Conservation (phyloP, 1,140 invertebrate species). For the Drosophila pallidifrons region DNA sequence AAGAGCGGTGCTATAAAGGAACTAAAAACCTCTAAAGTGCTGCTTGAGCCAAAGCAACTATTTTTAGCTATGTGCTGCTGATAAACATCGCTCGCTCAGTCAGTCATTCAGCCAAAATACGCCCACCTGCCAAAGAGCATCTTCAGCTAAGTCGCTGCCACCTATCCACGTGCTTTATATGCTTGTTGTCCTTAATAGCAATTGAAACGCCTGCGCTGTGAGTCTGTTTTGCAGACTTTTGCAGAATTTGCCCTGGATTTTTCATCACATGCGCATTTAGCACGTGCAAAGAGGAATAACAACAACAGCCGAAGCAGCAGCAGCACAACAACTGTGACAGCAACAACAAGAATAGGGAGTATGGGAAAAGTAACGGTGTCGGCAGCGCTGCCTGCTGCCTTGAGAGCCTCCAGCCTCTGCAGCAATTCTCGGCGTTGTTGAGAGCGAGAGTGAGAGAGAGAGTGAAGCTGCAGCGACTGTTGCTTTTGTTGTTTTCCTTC, state of each 20-base stretch:
- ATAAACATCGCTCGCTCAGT: constrained; percentile 37
- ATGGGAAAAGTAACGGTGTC: constrained; percentile 7
- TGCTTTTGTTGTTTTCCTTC: constrained; percentile 6
- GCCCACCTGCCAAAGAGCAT: constrained; percentile 16
- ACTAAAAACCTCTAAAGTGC: constrained; percentile 27
- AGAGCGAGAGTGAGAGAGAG: constrained; percentile 3
- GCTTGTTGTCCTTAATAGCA: constrained; percentile 37
- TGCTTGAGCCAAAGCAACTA: constrained; percentile 34
- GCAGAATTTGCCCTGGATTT: constrained; percentile 79
- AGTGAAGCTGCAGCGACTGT: constrained; percentile 2
- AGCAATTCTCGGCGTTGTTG: background rate
- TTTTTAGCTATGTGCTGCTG: constrained; percentile 35
- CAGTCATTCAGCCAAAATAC: constrained; percentile 4
- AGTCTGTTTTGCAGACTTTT: constrained; percentile 34
- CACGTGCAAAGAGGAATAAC: constrained; percentile 61
- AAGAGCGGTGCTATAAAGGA: constrained; percentile 15
- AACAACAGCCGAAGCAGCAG: constrained; percentile 5
- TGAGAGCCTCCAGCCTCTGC: constrained; percentile 1
- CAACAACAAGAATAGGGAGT: constrained; percentile 7
- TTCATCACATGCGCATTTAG: constrained; percentile 72
- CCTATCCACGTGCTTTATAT: constrained; percentile 41
- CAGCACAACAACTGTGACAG: constrained; percentile 20
- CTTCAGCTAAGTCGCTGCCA: background rate
- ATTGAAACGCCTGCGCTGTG: constrained; percentile 44
- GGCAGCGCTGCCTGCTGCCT: background rate